These are phyloP conservation scores for Egretta garzetta DNA, from an alignment of 2,113 vertebrate genomes.

Conservation along the genomic window DNA sequence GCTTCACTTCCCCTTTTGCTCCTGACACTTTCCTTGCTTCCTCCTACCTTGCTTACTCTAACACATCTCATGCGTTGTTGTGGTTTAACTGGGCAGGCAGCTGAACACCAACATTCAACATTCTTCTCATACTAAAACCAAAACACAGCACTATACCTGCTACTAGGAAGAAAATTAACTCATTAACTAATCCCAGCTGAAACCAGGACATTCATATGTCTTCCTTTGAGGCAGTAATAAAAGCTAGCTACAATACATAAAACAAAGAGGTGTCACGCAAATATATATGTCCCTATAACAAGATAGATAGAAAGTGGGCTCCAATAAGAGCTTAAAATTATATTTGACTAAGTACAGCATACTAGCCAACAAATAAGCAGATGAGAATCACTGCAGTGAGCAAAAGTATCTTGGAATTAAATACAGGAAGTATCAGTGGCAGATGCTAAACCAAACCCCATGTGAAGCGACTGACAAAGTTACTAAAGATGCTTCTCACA, in stretches of 20 bases:
- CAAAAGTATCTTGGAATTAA: background rate
- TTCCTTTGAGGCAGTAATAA: background rate
- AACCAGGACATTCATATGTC: background rate
- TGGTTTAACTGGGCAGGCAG: no score
- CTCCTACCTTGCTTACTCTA: background rate
- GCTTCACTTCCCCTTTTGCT: background rate
- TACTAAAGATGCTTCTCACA: background rate
- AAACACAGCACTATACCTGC: no score
- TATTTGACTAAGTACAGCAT: background rate
- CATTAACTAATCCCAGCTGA: no score
- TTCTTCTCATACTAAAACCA: no score
- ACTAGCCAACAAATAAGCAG: background rate
- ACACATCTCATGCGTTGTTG: background rate
- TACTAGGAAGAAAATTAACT: no score
- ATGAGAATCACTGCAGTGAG: background rate
- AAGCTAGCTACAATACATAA: background rate
- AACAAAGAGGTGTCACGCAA: background rate
- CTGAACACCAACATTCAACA: no score
- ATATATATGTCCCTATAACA: accelerated
- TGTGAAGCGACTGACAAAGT: background rate
- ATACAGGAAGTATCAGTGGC: background rate
- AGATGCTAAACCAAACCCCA: background rate
- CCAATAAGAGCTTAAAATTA: background rate
- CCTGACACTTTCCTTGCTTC: background rate
- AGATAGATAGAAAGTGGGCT: background rate